These are phyloP conservation scores for Chloebia gouldiae DNA, from an alignment of 2,113 vertebrate species.

Conservation along the genomic window DNA sequence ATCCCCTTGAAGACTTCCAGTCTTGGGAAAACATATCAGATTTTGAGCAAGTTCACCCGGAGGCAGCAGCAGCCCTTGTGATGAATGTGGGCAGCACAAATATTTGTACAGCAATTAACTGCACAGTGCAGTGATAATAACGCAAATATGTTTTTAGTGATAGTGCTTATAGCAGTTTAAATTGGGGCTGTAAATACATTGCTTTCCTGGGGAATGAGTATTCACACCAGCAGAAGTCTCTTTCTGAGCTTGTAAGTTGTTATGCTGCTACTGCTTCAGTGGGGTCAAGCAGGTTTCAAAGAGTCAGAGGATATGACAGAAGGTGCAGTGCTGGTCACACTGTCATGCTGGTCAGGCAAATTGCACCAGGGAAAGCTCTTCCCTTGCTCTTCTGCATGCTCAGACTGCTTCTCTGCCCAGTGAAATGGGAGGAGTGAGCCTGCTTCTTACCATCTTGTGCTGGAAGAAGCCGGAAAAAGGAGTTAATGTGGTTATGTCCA, in stretches of 20 bases:
- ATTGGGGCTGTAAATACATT: background rate
- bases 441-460: background rate
- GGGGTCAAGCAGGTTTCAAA: background rate
- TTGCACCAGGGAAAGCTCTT: background rate
- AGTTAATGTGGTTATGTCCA: background rate
- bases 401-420: background rate
- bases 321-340: background rate
- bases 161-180: background rate
- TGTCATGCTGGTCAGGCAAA: background rate
- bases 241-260: background rate
- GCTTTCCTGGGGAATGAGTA: background rate
- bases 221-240: background rate
- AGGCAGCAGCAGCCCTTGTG: background rate
- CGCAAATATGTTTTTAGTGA: background rate
- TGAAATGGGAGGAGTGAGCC: background rate
- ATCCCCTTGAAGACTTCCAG: background rate
- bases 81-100: background rate
- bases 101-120: constrained; percentile 43
- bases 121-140: background rate
- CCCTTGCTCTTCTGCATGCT: background rate
- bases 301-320: background rate
- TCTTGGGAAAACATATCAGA: background rate
- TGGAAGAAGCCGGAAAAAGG: background rate
- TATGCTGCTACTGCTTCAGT: background rate
- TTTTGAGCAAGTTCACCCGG: background rate